Evolutionary conservation across 2,888 invertebrate genomes (phyloP).

Genomic region (Raillietiella orientalis): DNA sequence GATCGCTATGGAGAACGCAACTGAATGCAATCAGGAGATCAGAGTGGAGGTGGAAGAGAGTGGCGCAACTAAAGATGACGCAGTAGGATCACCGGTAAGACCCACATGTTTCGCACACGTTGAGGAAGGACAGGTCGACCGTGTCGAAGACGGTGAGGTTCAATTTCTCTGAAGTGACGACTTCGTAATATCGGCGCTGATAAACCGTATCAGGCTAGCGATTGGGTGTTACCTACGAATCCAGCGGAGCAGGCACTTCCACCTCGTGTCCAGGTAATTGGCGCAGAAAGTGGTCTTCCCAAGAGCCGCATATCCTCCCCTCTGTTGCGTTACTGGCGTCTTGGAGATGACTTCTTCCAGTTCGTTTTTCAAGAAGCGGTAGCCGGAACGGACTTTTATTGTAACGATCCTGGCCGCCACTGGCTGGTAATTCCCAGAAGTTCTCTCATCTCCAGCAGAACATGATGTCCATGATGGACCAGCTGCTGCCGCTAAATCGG

Average conservation of each 20-base stretch:
- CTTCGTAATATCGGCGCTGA: constrained; percentile 50
- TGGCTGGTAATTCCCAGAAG: constrained; percentile 36
- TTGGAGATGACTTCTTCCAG: constrained; percentile 52
- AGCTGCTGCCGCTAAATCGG: constrained; percentile 55
- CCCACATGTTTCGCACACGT: constrained; percentile 77
- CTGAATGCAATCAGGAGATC: no score
- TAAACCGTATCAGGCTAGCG: constrained; percentile 76
- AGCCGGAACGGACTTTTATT: constrained; percentile 59
- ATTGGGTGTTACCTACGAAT: constrained; percentile 84
- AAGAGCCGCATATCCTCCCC: constrained; percentile 46
- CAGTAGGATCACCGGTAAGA: constrained; percentile 81
- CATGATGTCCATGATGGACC: constrained; percentile 59
- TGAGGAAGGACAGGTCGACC: constrained; percentile 45
- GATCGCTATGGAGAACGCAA: no score
- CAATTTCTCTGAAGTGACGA: constrained; percentile 34
- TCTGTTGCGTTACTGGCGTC: constrained; percentile 40
- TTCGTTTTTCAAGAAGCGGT: constrained; percentile 61
- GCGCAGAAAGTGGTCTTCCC: constrained; percentile 72
- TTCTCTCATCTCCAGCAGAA: constrained; percentile 53
- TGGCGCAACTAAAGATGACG: constrained; percentile 41
- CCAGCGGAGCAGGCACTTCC: constrained; percentile 66
- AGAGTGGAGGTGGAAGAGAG: neutral
- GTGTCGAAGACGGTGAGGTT: constrained; percentile 73
- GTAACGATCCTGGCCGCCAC: constrained; percentile 64
- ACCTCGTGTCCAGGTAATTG: constrained; percentile 47